Evolutionary conservation across 1,140 invertebrate genomes (phyloP).

Genomic region (Cryptotermes secundus): DNA sequence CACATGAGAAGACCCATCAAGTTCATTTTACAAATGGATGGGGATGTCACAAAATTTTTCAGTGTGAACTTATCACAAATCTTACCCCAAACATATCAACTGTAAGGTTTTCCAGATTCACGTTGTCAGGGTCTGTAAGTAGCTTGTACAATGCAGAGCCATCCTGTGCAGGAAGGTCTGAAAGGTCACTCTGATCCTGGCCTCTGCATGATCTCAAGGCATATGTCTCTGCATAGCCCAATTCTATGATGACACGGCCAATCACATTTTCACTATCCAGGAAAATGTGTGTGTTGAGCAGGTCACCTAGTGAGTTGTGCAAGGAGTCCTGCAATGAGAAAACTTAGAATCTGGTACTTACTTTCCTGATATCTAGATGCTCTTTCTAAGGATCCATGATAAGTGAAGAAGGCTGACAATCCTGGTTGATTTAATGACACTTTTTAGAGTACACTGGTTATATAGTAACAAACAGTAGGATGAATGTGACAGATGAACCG

Average conservation of each 20-base stretch:
- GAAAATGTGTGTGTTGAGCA: constrained; percentile 62
- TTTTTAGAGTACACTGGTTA: too few species aligned
- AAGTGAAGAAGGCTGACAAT: too few species aligned
- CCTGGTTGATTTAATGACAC: too few species aligned
- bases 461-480: too few species aligned
- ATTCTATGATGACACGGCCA: constrained; percentile 60
- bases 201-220: constrained; percentile 54
- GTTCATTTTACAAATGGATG: too few species aligned
- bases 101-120: constrained; percentile 60
- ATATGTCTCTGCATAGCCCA: constrained; percentile 63
- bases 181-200: constrained; percentile 52
- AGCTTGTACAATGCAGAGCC: constrained; percentile 65
- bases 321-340: constrained; percentile 50
- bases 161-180: constrained; percentile 59
- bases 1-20: too few species aligned
- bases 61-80: neutral
- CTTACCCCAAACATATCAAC: constrained; percentile 60
- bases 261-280: constrained; percentile 54
- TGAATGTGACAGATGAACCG: too few species aligned
- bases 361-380: neutral
- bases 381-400: neutral
- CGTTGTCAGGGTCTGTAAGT: constrained; percentile 61
- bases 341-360: neutral
- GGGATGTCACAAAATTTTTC: too few species aligned
- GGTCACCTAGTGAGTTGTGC: constrained; percentile 54